These are phyloP conservation scores for Toxotes jaculatrix DNA, from an alignment of 2,113 vertebrate species.

Conservation along the genomic window DNA sequence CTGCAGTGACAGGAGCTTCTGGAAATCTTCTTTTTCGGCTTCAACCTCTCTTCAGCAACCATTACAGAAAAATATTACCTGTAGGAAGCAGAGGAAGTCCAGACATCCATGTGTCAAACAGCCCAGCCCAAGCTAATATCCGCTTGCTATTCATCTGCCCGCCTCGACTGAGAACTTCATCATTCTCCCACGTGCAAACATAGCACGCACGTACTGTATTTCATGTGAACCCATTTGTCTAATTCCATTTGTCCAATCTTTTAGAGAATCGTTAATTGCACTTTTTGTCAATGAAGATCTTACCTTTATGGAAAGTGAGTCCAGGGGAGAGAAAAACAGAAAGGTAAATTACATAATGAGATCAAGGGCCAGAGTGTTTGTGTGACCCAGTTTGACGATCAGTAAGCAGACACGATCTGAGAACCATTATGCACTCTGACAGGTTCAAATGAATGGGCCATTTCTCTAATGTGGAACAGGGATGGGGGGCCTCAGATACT, in stretches of 20 bases:
- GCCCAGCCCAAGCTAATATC: constrained; percentile 36
- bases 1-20: constrained; percentile 27
- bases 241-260: constrained; percentile 53
- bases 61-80: constrained; percentile 48
- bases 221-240: constrained; percentile 15
- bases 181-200: constrained; percentile 22
- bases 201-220: not conserved
- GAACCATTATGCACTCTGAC: constrained; percentile 75
- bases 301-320: constrained; percentile 45
- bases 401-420: constrained; percentile 69
- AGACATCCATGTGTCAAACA: constrained; percentile 55
- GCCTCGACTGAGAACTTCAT: constrained; percentile 16
- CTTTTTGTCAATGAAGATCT: constrained; percentile 41
- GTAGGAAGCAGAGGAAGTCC: constrained; percentile 36
- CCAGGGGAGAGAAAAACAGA: not conserved
- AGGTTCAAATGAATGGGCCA: constrained; percentile 78
- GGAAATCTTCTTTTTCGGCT: constrained; percentile 40
- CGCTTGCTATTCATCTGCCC: constrained; percentile 32
- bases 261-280: constrained; percentile 4
- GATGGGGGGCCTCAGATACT: constrained; percentile 73
- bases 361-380: constrained; percentile 72
- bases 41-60: constrained; percentile 30
- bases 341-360: constrained; percentile 80
- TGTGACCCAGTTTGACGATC: constrained; percentile 73
- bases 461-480: constrained; percentile 84